Percentiles rank a stretch among this genome's conserved stretches.
These are phyloP conservation scores for Anseranas semipalmata DNA, from an alignment of 2,113 vertebrate species.

Conservation along the genomic window DNA sequence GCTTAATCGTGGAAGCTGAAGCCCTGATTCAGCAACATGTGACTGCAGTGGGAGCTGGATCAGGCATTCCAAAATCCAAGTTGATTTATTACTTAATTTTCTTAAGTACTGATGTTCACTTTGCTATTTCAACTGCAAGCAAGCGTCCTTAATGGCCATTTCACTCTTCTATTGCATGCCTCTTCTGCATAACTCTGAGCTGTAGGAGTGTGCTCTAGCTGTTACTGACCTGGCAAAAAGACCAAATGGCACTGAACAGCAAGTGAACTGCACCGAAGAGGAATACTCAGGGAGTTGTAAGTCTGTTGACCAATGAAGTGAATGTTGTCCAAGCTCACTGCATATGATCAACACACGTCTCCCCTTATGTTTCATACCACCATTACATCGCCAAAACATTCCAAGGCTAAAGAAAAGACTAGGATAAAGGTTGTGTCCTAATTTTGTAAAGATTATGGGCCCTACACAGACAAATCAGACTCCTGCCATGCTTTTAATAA, in stretches of 20 bases:
- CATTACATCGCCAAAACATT: background rate
- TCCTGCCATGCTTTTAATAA: background rate
- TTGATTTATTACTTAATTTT: slow-evolving; percentile 20
- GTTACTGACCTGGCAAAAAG: background rate
- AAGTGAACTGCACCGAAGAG: background rate
- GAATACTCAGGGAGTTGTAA: background rate
- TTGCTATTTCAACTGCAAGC: background rate
- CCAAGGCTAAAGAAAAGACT: background rate
- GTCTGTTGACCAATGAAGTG: background rate
- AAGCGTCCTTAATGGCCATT: background rate
- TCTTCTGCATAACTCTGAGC: background rate
- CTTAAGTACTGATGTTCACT: background rate
- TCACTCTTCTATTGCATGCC: background rate
- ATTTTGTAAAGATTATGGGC: background rate
- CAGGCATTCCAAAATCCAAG: slow-evolving; percentile 34
- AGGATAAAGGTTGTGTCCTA: background rate
- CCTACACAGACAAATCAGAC: background rate
- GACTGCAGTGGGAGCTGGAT: slow-evolving; percentile 44
- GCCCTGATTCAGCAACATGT: slow-evolving; percentile 44
- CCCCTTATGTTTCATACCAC: background rate
- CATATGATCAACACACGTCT: background rate
- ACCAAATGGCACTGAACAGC: background rate
- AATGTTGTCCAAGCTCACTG: background rate
- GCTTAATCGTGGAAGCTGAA: slow-evolving; percentile 16
- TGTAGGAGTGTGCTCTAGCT: background rate